Percentiles rank a stretch among this genome's conserved stretches.
These are phyloP conservation scores for Esox masquinongy DNA, from an alignment of 2,797 vertebrate genomes.

Conservation along the genomic window DNA sequence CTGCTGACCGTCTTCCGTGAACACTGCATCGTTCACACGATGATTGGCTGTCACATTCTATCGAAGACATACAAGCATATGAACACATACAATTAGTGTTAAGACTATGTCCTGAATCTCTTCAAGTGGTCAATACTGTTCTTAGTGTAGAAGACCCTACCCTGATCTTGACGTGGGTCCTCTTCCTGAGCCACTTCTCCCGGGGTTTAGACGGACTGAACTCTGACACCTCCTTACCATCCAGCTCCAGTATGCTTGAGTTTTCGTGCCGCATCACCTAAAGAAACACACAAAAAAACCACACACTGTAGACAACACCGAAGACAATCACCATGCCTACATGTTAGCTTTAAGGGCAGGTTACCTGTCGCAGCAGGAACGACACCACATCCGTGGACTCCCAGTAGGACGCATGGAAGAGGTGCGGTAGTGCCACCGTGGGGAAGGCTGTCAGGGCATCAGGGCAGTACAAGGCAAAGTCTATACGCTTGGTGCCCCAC, in stretches of 20 bases:
- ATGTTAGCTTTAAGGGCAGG: constrained; percentile 3
- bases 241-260: constrained; percentile 91
- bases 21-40: constrained; percentile 90
- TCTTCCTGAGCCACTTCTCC: constrained; percentile 96
- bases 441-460: constrained; percentile 97
- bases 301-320: constrained; percentile 11
- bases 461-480: constrained; percentile 96
- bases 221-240: constrained; percentile 94
- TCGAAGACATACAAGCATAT: constrained; percentile 11
- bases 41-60: constrained; percentile 98
- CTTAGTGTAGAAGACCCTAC: constrained; percentile 63
- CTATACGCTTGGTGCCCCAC: constrained; percentile 97
- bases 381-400: constrained; percentile 97
- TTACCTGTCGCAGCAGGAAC: constrained; percentile 95
- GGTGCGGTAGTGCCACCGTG: constrained; percentile 93
- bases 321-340: background rate
- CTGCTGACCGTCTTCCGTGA: constrained; percentile 89
- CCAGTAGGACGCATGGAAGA: constrained; percentile 99
- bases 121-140: constrained; percentile 1
- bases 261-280: constrained; percentile 98
- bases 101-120: background rate
- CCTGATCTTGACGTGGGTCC: constrained; percentile 96
- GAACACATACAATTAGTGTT: constrained; percentile 6
- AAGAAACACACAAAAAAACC: background rate
- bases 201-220: constrained; percentile 97